These are phyloP conservation scores for Nesospiza acunhae DNA, from an alignment of 2,113 vertebrate genomes.

Conservation along the genomic window DNA sequence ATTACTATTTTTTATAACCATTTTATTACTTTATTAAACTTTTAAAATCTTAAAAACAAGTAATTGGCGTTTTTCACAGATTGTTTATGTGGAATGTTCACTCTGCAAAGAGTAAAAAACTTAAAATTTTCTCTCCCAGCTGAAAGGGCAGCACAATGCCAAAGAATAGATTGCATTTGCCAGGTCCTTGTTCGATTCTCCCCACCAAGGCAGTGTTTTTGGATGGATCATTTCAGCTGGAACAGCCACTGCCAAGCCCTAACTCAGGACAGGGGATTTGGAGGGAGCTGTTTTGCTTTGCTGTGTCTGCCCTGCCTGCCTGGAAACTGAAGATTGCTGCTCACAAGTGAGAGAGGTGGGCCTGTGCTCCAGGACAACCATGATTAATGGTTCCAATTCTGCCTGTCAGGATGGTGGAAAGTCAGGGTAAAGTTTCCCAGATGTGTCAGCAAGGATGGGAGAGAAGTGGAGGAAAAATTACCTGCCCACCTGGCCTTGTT, in stretches of 20 bases:
- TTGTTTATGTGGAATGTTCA: not conserved
- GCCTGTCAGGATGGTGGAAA: not conserved
- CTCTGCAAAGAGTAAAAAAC: not conserved
- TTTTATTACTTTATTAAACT: too few relatives aligned
- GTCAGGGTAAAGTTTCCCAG: not conserved
- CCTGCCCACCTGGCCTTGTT: not conserved
- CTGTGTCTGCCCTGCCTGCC: not conserved
- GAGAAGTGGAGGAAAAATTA: not conserved
- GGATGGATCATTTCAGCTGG: not conserved
- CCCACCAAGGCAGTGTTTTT: not conserved
- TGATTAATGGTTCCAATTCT: not conserved
- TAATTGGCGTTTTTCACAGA: not conserved
- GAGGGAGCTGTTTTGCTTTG: not conserved
- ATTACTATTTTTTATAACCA: too few relatives aligned
- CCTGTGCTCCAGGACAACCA: accelerated
- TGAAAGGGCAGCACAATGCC: not conserved
- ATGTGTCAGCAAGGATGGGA: not conserved
- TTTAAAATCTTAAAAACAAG: too few relatives aligned
- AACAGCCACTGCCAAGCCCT: not conserved
- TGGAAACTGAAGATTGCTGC: not conserved
- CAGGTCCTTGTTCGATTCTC: not conserved
- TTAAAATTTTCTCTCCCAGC: not conserved
- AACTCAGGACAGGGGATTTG: not conserved
- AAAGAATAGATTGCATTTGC: not conserved
- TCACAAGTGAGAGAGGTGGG: not conserved